A percentile compares a stretch with the other conserved stretches of the same genome.
phyloP scores from a whole-genome alignment of 2,113 vertebrate genomes.

The Sisor rabdophorus region DNA sequence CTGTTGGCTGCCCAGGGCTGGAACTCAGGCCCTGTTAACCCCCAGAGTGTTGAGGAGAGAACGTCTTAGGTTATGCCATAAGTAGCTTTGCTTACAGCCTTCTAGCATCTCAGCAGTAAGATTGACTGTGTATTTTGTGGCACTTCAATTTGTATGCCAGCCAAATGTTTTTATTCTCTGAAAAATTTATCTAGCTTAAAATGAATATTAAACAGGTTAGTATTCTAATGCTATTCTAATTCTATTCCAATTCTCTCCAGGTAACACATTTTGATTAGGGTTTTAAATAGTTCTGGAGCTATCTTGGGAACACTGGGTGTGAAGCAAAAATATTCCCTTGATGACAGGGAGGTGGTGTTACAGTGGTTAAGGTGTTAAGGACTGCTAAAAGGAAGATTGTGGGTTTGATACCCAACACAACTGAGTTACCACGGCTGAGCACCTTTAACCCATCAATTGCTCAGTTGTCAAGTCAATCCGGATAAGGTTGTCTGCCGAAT shows the following conservation, averaged over 20 bases:
- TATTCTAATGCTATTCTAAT: not conserved
- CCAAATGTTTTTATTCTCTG: not conserved
- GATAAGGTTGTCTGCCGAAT: too few relatives aligned
- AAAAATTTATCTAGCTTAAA: not conserved
- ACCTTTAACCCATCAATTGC: too few relatives aligned
- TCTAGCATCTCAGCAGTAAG: not conserved
- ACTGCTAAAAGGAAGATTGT: too few relatives aligned
- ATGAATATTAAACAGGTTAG: not conserved
- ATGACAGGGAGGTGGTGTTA: not conserved
- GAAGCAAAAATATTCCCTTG: not conserved
- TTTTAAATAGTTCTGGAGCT: not conserved
- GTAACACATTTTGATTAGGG: not conserved
- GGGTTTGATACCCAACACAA: too few relatives aligned
- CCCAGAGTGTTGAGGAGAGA: constrained; percentile 16
- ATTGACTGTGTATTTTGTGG: not conserved
- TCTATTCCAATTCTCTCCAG: too few relatives aligned
- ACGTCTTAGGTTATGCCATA: constrained; percentile 38
- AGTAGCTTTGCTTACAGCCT: constrained; percentile 1
- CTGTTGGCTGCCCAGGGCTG: constrained; percentile 23
- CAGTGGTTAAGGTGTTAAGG: too few relatives aligned
- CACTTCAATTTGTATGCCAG: not conserved
- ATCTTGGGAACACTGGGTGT: not conserved
- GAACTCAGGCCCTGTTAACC: constrained; percentile 31
- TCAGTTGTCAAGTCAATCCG: too few relatives aligned
- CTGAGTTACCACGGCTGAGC: too few relatives aligned